Evolutionary conservation across 2,113 vertebrate species (phyloP).

Genomic region (Otolemur garnettii): DNA sequence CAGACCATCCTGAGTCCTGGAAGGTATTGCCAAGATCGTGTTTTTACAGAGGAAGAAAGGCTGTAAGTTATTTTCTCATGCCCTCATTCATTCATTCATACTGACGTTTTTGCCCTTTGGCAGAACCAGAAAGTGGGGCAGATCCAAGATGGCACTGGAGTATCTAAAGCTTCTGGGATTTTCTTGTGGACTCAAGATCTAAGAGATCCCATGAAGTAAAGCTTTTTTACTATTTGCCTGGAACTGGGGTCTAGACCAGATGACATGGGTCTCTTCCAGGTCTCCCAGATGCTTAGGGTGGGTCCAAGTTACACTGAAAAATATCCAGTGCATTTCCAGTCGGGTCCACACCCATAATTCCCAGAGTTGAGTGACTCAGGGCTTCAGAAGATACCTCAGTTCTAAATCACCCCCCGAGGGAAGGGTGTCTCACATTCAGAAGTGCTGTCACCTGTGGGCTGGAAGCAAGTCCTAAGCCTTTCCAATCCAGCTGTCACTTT

Average conservation of each 20-base stretch:
- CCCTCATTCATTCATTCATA: background rate
- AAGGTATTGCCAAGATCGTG: background rate
- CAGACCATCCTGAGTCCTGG: background rate
- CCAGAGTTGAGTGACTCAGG: constrained; percentile 56
- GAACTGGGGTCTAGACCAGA: background rate
- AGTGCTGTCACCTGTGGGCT: background rate
- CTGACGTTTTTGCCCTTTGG: background rate
- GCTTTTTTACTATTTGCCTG: background rate
- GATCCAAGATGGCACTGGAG: background rate
- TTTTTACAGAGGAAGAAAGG: background rate
- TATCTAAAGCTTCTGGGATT: background rate
- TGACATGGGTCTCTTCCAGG: constrained; percentile 36
- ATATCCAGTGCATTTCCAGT: constrained; percentile 34
- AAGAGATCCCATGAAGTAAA: background rate
- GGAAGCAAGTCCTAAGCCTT: constrained; percentile 1
- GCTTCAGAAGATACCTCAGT: constrained; percentile 52
- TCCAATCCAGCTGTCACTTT: background rate
- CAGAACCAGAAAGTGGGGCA: background rate
- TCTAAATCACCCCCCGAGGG: background rate
- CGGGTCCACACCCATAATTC: constrained; percentile 61
- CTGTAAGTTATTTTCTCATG: background rate
- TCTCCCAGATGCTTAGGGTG: constrained; percentile 44
- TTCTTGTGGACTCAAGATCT: background rate
- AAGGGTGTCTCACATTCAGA: background rate
- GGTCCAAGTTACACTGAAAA: constrained; percentile 49